Evolutionary conservation across 2,888 invertebrate genomes (phyloP).

Genomic region (Agonopterix subpropinquella): DNA sequence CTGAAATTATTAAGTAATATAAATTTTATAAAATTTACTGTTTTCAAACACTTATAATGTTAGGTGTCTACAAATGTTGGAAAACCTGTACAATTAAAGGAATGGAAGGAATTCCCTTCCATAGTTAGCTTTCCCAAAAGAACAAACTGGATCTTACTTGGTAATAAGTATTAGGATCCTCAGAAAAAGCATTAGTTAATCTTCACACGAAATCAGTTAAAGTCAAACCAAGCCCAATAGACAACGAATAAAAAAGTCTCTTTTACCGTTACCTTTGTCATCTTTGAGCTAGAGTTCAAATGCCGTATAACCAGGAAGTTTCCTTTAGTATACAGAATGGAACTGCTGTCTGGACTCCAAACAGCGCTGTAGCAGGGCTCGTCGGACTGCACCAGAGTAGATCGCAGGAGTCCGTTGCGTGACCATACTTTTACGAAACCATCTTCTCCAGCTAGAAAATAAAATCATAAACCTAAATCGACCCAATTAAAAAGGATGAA

Average conservation of each 20-base stretch:
- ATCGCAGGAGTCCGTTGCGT: constrained; percentile 93
- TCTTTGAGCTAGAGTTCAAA: constrained; percentile 83
- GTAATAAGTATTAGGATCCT: no score
- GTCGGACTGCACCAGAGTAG: constrained; percentile 88
- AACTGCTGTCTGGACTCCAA: constrained; percentile 85
- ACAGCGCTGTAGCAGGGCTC: constrained; percentile 88
- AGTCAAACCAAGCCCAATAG: no score
- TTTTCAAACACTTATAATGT: no score
- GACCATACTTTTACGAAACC: constrained; percentile 98
- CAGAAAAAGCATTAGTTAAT: no score
- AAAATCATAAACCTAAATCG: not conserved
- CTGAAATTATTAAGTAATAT: constrained; percentile 60
- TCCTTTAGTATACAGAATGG: constrained; percentile 82
- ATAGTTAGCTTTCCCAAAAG: no score
- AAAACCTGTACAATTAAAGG: no score
- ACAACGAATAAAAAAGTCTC: no score
- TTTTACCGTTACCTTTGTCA: constrained; percentile 74
- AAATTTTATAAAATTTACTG: no score
- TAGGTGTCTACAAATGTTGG: no score
- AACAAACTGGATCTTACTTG: no score
- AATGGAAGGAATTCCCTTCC: no score
- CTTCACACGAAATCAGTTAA: no score
- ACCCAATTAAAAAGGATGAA: not conserved
- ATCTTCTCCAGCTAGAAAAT: constrained; percentile 92
- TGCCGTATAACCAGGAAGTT: constrained; percentile 81